A percentile compares a stretch with the other conserved stretches of the same genome.
phyloP scores from a whole-genome alignment of 2,888 invertebrate species.

The Laothoe populi region DNA sequence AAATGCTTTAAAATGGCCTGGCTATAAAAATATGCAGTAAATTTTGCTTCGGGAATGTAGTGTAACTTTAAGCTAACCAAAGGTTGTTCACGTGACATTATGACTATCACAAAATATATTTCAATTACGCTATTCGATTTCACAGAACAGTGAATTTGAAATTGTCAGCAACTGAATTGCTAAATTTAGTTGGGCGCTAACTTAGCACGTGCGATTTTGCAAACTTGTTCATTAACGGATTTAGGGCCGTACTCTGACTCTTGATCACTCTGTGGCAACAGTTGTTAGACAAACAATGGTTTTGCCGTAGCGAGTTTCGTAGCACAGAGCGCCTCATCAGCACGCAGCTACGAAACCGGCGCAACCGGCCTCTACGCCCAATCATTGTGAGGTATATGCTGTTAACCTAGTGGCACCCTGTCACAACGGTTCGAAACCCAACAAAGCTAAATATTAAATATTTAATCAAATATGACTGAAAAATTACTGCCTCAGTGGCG shows the following conservation, averaged over 20 bases:
- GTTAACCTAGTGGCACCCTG: constrained; percentile 33
- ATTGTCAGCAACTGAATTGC: constrained; percentile 6
- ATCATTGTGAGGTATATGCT: constrained; percentile 49
- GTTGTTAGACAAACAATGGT: constrained; percentile 60
- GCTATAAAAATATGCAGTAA: constrained; percentile 32
- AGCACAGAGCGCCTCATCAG: constrained; percentile 62
- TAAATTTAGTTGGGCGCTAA: constrained; percentile 16
- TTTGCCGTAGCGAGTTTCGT: constrained; percentile 44
- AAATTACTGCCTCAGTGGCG: too few relatives aligned
- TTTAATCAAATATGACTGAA: too few relatives aligned
- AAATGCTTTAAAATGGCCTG: constrained; percentile 34
- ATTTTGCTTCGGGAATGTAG: constrained; percentile 26
- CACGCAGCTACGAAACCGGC: constrained; percentile 43
- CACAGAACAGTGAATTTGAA: neutral
- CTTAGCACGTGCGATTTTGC: constrained; percentile 29
- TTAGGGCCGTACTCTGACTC: constrained; percentile 40
- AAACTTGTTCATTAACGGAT: constrained; percentile 38
- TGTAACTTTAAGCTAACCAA: constrained; percentile 1
- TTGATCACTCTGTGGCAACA: constrained; percentile 31
- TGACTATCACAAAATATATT: constrained; percentile 1
- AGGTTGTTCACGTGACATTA: neutral
- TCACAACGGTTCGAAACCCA: constrained; percentile 37
- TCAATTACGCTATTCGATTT: neutral
- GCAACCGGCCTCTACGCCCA: constrained; percentile 44
- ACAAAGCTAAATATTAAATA: neutral